Evolutionary conservation across 2,113 vertebrate genomes (phyloP), one percentile per base, ranked within the genome.

Genomic region (Bagarius yarrelli): DNA sequence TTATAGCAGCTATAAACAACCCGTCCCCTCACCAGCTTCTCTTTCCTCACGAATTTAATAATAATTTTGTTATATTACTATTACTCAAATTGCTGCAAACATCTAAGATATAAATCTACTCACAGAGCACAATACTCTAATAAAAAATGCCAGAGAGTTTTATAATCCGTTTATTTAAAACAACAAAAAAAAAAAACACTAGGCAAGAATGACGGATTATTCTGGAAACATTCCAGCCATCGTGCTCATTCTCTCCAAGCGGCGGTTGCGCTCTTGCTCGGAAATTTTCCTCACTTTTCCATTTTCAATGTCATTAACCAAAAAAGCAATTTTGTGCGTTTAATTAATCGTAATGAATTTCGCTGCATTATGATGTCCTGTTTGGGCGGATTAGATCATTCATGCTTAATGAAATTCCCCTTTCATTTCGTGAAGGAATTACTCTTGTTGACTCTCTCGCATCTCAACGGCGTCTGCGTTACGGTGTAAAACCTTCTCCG

Each of bases 261-360:
- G 8, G 44, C 15, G 74, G 21, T 30, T 16, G 27, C 67, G 73
- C 59, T 60, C 70, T 34, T 52, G 25, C 36, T 63, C 34, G 15
- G 12, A 64, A 73, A 81, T 73, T 61, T 59, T 15, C 15, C 66
- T 56, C 59, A 52, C 47, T 71, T 61, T 86, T 83, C 73, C 79
- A 78, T 81, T 84, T 83, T 85, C 78, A 85, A 83, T 85, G 82
- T 83, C 85, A 85, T 85, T 87, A 83, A 76, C 67, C 74, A 78
- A 81, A 73, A 82, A 82, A 47, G 59, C 30, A 84, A 80, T 84
- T 81, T 81, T 27, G 23, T 32, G 61, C 34, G 6, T 80, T 81
- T 85, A 86, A 86, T 86, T 86, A 85, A 86, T 79, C 55, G 80
- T 81, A 77, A 83, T 83, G 78, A 85, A 85, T 86, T 85, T 30